Percentiles rank a stretch among this genome's conserved stretches.
phyloP scores from a whole-genome alignment of 1,140 invertebrate species.

The Orius insidiosus region DNA sequence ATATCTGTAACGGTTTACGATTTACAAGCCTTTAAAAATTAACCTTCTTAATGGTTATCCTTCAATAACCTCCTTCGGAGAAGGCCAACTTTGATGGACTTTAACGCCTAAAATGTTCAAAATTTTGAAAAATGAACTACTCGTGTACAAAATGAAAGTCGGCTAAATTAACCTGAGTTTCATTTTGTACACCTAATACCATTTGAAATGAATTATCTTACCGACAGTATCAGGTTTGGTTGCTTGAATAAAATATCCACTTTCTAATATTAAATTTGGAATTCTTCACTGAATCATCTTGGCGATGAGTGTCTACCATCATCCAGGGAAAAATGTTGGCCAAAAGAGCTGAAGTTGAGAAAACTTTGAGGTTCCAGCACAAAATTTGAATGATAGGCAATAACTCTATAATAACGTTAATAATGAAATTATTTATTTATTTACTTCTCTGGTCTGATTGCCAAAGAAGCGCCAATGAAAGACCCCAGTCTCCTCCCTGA shows the following conservation, averaged over 20 bases:
- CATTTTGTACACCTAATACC: too few relatives aligned
- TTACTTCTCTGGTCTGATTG: slow-evolving; percentile 46
- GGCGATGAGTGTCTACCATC: slow-evolving; percentile 34
- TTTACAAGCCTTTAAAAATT: too few relatives aligned
- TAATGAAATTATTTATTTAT: slow-evolving; percentile 9
- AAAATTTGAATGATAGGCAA: slow-evolving; percentile 51
- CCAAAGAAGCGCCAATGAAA: slow-evolving; percentile 38
- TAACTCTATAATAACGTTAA: slow-evolving; percentile 30
- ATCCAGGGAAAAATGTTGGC: slow-evolving; percentile 35
- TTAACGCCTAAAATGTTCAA: too few relatives aligned
- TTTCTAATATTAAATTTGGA: slow-evolving; percentile 38
- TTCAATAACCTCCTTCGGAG: too few relatives aligned
- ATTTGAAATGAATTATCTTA: too few relatives aligned
- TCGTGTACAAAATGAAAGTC: too few relatives aligned
- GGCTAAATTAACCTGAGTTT: too few relatives aligned
- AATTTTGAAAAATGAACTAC: too few relatives aligned
- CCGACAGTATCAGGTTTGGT: slow-evolving; percentile 84
- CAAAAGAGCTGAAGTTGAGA: slow-evolving; percentile 32
- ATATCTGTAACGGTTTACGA: too few relatives aligned
- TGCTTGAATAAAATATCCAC: slow-evolving; percentile 67
- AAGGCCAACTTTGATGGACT: too few relatives aligned
- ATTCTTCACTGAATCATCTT: slow-evolving; percentile 29
- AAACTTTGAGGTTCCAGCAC: slow-evolving; percentile 27
- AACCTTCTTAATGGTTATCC: too few relatives aligned
- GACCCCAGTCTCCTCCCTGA: slow-evolving; percentile 79